These are phyloP conservation scores for Phyllostomus hastatus DNA, from an alignment of 2,113 vertebrate species.

Conservation along the genomic window DNA sequence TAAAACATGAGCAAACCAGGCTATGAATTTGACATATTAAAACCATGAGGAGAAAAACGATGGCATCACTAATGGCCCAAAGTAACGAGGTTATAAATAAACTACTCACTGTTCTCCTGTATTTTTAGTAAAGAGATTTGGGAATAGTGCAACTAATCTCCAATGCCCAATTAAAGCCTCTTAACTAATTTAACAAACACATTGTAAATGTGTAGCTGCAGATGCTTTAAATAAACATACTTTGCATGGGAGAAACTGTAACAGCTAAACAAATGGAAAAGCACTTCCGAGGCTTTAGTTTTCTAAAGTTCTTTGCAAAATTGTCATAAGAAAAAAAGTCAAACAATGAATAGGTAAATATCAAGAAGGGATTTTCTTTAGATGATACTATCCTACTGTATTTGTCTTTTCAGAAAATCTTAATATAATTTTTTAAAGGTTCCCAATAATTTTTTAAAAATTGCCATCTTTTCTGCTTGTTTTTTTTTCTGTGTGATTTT, in stretches of 20 bases:
- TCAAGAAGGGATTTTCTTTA: background rate
- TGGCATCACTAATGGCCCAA: conserved; percentile 62
- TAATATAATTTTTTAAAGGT: conserved; percentile 16
- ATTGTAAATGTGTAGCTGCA: conserved; percentile 74
- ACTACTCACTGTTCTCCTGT: conserved; percentile 66
- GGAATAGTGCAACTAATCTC: conserved; percentile 78
- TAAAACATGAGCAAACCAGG: conserved; percentile 62
- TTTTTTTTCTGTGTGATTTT: conserved; percentile 31
- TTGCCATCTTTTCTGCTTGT: background rate
- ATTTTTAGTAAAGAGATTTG: conserved; percentile 80
- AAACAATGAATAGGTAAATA: conserved; percentile 56
- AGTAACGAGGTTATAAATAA: conserved; percentile 80
- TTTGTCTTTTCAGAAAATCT: conserved; percentile 4
- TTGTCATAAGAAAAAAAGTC: conserved; percentile 56
- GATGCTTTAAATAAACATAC: conserved; percentile 79
- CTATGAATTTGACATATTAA: conserved; percentile 58
- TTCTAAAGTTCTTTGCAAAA: conserved; percentile 74
- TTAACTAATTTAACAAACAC: conserved; percentile 81
- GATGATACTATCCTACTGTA: background rate
- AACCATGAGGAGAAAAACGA: conserved; percentile 58
- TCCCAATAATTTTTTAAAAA: background rate
- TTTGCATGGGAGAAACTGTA: conserved; percentile 72
- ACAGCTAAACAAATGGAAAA: conserved; percentile 77
- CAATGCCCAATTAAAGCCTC: conserved; percentile 79
- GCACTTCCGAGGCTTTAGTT: conserved; percentile 61